A percentile compares a stretch with the other conserved stretches of the same genome.
Conservation (phyloP, 2,797 vertebrate species). For the Crocodylus rhombifer region DNA sequence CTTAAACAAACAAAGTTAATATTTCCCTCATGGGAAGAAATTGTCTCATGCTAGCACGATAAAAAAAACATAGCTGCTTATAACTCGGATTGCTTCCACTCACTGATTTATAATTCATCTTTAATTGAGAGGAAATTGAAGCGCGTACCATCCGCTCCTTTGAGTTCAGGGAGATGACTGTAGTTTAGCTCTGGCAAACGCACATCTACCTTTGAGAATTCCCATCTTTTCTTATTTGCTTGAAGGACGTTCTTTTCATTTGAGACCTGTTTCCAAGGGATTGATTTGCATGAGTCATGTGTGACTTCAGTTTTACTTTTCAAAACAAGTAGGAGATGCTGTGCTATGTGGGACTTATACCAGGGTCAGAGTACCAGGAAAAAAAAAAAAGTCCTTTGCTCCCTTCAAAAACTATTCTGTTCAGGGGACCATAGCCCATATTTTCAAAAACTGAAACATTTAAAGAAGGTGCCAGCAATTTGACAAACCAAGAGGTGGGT, state of each 20-base stretch:
- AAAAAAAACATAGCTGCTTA: background rate
- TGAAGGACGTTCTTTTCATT: constrained; percentile 79
- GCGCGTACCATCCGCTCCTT: constrained; percentile 72
- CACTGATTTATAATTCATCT: background rate
- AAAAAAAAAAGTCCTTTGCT: background rate
- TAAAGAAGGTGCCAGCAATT: background rate
- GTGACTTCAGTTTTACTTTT: background rate
- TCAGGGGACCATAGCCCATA: background rate
- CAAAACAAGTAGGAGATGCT: background rate
- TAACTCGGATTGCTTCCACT: fast-evolving
- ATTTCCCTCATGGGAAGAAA: background rate
- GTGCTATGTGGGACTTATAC: background rate
- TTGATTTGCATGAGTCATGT: constrained; percentile 29
- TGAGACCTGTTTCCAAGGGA: constrained; percentile 68
- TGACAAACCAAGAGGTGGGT: background rate
- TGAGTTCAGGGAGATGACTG: constrained; percentile 79
- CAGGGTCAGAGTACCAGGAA: background rate
- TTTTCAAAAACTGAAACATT: background rate
- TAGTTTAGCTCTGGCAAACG: constrained; percentile 79
- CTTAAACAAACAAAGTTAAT: background rate
- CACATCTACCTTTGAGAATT: constrained; percentile 74
- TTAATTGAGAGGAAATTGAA: background rate
- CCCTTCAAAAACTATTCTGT: background rate
- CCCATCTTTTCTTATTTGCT: constrained; percentile 78
- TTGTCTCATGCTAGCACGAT: background rate